These are phyloP conservation scores for Campylomormyrus numenius DNA, from an alignment of 2,113 vertebrate species.

Conservation along the genomic window DNA sequence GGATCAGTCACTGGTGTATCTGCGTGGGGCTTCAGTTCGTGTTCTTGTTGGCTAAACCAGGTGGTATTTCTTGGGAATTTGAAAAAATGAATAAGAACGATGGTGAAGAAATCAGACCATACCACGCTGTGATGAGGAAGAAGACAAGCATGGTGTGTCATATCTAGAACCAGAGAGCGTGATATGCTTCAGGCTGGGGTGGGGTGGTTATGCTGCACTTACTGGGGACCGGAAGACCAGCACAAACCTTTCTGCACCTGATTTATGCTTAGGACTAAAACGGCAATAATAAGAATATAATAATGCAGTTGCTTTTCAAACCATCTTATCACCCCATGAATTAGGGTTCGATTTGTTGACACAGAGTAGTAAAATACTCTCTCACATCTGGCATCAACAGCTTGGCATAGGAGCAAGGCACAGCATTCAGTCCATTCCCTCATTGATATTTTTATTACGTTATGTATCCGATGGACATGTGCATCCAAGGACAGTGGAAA, in stretches of 20 bases:
- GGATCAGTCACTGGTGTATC: background rate
- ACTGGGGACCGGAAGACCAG: background rate
- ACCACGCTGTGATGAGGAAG: background rate
- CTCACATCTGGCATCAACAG: background rate
- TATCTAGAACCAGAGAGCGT: background rate
- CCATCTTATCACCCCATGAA: background rate
- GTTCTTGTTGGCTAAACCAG: background rate
- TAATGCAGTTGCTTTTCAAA: background rate
- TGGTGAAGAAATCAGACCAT: background rate
- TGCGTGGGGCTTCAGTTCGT: background rate
- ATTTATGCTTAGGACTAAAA: background rate
- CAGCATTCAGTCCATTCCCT: background rate
- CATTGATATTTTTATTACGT: background rate
- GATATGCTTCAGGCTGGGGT: background rate
- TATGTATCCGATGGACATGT: background rate
- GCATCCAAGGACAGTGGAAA: background rate
- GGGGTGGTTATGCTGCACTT: background rate
- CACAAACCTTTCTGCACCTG: background rate
- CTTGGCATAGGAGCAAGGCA: background rate
- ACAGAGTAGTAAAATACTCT: background rate
- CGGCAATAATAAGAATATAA: background rate
- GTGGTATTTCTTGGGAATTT: background rate
- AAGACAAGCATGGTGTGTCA: background rate
- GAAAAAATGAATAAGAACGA: background rate
- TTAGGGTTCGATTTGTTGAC: background rate